Percentiles rank a stretch among this genome's conserved stretches.
These are phyloP conservation scores for Calliopsis andreniformis DNA, from an alignment of 1,140 invertebrate genomes.

Conservation along the genomic window DNA sequence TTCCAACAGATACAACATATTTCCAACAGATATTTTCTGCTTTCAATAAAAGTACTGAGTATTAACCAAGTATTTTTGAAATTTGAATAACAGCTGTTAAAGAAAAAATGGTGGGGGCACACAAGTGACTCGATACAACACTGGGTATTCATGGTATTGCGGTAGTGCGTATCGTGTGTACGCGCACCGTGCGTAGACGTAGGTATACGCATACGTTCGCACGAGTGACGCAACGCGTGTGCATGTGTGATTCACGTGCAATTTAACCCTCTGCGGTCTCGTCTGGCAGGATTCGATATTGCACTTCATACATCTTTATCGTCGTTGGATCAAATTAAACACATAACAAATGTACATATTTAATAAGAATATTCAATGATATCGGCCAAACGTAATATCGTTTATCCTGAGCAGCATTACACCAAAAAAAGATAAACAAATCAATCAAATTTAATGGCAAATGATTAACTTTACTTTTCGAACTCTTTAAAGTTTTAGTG, in stretches of 20 bases:
- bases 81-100: background rate
- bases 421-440: background rate
- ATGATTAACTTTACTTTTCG: too few relatives aligned
- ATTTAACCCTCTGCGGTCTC: slow-evolving; percentile 49
- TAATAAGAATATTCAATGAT: background rate
- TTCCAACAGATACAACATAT: too few relatives aligned
- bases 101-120: background rate
- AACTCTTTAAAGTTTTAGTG: too few relatives aligned
- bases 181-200: slow-evolving; percentile 22
- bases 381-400: background rate
- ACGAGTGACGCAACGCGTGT: slow-evolving; percentile 37
- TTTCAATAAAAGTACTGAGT: too few relatives aligned
- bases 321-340: slow-evolving; percentile 15
- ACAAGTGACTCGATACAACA: slow-evolving; percentile 23
- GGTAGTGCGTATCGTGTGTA: slow-evolving; percentile 47
- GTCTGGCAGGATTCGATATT: slow-evolving; percentile 7
- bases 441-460: too few relatives aligned
- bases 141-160: slow-evolving; percentile 48
- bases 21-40: too few relatives aligned
- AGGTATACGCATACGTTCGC: slow-evolving; percentile 31
- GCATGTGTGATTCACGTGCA: slow-evolving; percentile 49
- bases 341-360: too few relatives aligned
- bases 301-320: slow-evolving; percentile 9
- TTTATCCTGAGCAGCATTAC: background rate
- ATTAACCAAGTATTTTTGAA: too few relatives aligned